Base-by-base conservation (phyloP, 1,140 invertebrate species). In the Papilio glaucus region DNA sequence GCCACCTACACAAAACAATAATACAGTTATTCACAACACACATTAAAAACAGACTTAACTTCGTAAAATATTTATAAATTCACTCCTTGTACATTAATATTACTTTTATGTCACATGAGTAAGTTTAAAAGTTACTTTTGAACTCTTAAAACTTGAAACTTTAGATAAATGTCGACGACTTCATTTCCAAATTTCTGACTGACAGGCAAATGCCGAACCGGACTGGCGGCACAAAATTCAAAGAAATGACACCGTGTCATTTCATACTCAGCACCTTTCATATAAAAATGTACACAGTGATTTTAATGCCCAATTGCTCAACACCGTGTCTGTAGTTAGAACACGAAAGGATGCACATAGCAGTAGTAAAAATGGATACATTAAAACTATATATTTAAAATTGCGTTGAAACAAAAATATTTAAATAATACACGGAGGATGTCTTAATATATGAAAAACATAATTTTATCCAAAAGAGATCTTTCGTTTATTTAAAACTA, bases 1-100 rank as follows among this genome's bases (percentile, higher is more conserved):
- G 88, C 90, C 88, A 92, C 90, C 89, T 91, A 92, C 90, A 92
- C 89, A 85, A 88, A 86, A 90, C 84, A 87, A 89, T 89, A 90
- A 88, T 69, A 91, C 88, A 90, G 88, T 88, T 90, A 88, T 85
- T 82, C 76, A 84, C 77, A 70, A 85, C 80, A 85, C 80, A 85
- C 82, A 72, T 85, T 78, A 77, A 80, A 81, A 80, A 84, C 81
- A 61, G 76, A 80, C 70, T 39, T 73, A 75, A 78, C 73, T 71
- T 18, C 39, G 67, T 42, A 57, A 78, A 61, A 60, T 65, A 73
- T 33, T 13, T 45, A 42, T 60, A 71, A 72, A 62, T 29, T 71
- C 26, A 42, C 37, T 39, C 67, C 33, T 70, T 72, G 24, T 63
- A 37, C 29, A 76, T 12, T 45, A 18, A 60, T 69, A 45, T 57